Base-by-base conservation (phyloP, 2,113 vertebrate species). In the human region DNA sequence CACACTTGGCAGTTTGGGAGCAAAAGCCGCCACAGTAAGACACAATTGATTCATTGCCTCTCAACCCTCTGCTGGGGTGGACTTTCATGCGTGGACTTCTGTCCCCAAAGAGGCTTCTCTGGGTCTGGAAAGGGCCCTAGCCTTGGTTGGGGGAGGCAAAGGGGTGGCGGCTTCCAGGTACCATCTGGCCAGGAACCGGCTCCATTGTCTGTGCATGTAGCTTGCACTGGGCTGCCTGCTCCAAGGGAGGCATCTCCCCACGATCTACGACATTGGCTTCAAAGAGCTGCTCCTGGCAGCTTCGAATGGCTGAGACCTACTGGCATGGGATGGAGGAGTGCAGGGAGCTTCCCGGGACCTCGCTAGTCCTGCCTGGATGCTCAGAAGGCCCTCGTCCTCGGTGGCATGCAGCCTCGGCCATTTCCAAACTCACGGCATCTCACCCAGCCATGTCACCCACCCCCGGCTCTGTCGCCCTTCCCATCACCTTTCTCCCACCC, bases 11-110 rank as follows among this genome's bases (percentile, higher is more conserved):
- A 30, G 97, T 98, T 87, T 97, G 97, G 83, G 98, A 98, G 96
- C 88, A 75, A 97, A 97, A 96, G 86, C 20, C 10, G 45, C 93
- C 97, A 98, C 98, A 98, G 98, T 99, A 99, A 99, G 98, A 95
- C 83, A 57, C 2, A 0, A 72, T 30, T 16, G 92, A 40, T 92
- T 94, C 48, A 38, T 89, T 98, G 95, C 97, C 30, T 98, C 95
- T 98, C 97, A 95, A 23, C 82, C 96, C 70, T 98, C 97, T 93
- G 98, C 93, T 82, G 97, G 98, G 78, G n/a, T 11, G 83, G 85
- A 18, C 72, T 55, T 96, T 93, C 32, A 2, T 45, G 82, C 96
- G 90, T 79, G 83, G 93, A 27, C 16, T 88, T 45, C 93, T 25
- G 40, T 78, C 57, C 78, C 72, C 7, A 14, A 8, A 32, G 81